Percentiles rank a stretch among this genome's conserved stretches.
phyloP scores from a whole-genome alignment of 1,140 invertebrate species.

The Drosophila kikkawai region DNA sequence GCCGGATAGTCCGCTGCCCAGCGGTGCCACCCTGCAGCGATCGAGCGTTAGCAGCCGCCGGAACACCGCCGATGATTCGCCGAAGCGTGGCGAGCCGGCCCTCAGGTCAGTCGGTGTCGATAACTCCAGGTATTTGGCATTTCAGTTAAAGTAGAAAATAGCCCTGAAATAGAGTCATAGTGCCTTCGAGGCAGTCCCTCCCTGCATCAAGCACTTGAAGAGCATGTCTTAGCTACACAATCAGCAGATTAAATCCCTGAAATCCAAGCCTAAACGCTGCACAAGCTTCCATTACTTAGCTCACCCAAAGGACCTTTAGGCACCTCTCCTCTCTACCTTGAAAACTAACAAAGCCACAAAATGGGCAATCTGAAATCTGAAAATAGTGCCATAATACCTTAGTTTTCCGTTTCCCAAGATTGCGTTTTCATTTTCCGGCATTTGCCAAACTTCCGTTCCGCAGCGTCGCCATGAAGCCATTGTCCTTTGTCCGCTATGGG shows the following conservation, averaged over 20 bases:
- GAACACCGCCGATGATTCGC: constrained; percentile 76
- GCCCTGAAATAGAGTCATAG: too few relatives aligned
- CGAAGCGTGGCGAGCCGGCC: constrained; percentile 76
- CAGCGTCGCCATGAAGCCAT: constrained; percentile 84
- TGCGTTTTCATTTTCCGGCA: constrained; percentile 28
- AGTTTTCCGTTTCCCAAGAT: constrained; percentile 3
- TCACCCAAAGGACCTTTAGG: neutral
- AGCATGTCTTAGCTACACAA: neutral
- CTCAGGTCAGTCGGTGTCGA: constrained; percentile 74
- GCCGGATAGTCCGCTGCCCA: constrained; percentile 86
- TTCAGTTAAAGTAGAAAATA: neutral
- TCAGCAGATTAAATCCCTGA: neutral
- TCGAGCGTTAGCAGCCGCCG: constrained; percentile 79
- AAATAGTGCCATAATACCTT: constrained; percentile 22
- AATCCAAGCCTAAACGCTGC: neutral
- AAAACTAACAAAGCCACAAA: neutral
- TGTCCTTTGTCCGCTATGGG: constrained; percentile 84
- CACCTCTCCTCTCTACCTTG: neutral
- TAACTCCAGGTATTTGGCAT: constrained; percentile 37
- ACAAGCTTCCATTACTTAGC: too few relatives aligned
- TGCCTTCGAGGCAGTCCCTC: neutral
- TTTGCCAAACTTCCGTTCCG: constrained; percentile 17
- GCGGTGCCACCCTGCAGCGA: constrained; percentile 76
- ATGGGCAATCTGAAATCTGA: constrained; percentile 10
- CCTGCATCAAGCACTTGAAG: neutral